Percentiles rank a stretch among this genome's conserved stretches.
These are phyloP conservation scores for Phasianus colchicus DNA, from an alignment of 2,113 vertebrate species.

Conservation along the genomic window DNA sequence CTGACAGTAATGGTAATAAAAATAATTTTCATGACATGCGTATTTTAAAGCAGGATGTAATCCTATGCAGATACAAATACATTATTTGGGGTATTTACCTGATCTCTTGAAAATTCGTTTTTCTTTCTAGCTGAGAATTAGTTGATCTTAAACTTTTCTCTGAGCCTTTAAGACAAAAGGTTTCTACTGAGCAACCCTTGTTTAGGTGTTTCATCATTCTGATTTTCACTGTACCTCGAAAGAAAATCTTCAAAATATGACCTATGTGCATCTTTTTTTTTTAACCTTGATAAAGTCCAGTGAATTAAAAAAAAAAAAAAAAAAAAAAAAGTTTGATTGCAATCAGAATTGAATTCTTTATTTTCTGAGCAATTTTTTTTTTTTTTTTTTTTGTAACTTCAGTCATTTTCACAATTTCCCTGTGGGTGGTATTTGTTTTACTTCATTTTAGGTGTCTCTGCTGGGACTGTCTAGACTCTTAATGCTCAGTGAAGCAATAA, in stretches of 20 bases:
- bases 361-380: neutral
- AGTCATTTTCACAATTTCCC: neutral
- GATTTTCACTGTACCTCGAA: neutral
- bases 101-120: neutral
- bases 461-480: constrained; percentile 41
- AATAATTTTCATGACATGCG: neutral
- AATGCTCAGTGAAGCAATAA: neutral
- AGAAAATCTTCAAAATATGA: neutral
- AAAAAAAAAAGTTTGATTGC: neutral
- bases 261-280: neutral
- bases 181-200: neutral
- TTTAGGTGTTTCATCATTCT: neutral
- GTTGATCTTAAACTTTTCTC: neutral
- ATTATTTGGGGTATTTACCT: neutral
- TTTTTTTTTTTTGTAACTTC: neutral
- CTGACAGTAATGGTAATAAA: neutral
- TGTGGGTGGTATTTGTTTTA: neutral
- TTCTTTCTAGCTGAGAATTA: neutral
- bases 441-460: neutral
- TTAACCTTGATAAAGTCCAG: neutral
- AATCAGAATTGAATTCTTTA: neutral
- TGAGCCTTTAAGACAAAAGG: neutral
- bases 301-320: neutral
- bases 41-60: constrained; percentile 36
- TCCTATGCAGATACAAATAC: neutral